Evolutionary conservation across 2,797 vertebrate genomes (phyloP).

Genomic region (Manis javanica): DNA sequence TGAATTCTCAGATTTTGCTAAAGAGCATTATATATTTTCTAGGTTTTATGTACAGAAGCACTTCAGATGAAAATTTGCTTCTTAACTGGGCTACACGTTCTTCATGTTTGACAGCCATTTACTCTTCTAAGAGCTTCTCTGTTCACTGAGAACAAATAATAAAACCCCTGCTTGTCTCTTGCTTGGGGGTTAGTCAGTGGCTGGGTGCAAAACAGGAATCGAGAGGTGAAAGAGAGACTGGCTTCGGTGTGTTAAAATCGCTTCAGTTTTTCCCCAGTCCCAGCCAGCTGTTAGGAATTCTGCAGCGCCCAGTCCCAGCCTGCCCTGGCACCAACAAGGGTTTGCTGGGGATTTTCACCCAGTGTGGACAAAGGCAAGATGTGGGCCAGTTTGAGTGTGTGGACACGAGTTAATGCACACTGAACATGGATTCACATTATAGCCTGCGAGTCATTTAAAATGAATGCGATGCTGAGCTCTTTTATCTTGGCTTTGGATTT

Average conservation of each 20-base stretch:
- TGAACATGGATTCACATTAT: constrained; percentile 8
- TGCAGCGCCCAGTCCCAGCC: not conserved
- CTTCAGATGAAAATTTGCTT: not conserved
- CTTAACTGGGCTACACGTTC: not conserved
- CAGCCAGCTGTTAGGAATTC: rapidly evolving
- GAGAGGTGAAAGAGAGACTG: rapidly evolving
- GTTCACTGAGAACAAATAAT: not conserved
- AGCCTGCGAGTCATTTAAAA: constrained; percentile 36
- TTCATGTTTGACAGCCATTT: not conserved
- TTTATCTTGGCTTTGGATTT: constrained; percentile 53
- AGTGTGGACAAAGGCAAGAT: not conserved
- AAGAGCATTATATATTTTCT: not conserved
- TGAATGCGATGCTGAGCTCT: not conserved
- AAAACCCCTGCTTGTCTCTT: not conserved
- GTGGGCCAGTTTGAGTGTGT: not conserved
- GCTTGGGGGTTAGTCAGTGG: not conserved
- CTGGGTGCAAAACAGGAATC: not conserved
- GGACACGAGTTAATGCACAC: not conserved
- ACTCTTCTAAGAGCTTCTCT: not conserved
- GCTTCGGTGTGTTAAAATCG: rapidly evolving
- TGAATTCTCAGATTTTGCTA: constrained; percentile 17
- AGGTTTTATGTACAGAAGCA: not conserved
- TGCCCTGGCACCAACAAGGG: rapidly evolving
- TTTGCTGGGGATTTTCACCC: too few relatives aligned
- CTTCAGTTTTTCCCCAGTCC: not conserved